Conservation (phyloP, 2,797 vertebrate genomes). For the Onychomys torridus region DNA sequence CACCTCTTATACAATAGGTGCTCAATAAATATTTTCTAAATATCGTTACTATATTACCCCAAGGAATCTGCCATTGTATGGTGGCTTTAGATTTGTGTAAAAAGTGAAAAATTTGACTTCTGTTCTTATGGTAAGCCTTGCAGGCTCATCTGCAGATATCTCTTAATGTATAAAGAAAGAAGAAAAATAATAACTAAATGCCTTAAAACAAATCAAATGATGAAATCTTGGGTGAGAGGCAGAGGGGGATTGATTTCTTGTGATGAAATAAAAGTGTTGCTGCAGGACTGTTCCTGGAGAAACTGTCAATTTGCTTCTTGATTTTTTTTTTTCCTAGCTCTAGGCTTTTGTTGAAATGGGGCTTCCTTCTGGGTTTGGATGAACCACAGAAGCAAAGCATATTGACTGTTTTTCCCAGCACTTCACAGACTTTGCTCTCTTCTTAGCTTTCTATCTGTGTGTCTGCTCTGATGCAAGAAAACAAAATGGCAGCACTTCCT, state of each 20-base stretch:
- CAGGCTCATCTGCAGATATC: conserved; percentile 53
- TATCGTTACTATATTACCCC: background rate
- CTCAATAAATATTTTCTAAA: conserved; percentile 30
- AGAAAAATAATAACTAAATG: conserved; percentile 58
- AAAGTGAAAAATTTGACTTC: conserved; percentile 4
- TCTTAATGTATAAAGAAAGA: conserved; percentile 53
- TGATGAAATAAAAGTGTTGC: conserved; percentile 46
- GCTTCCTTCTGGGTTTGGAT: conserved; percentile 63
- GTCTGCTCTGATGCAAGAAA: conserved; percentile 59
- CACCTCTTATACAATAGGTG: background rate
- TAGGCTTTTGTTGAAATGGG: conserved; percentile 2
- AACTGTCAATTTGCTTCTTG: background rate
- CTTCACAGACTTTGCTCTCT: conserved; percentile 10
- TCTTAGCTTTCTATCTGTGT: conserved; percentile 32
- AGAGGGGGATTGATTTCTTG: conserved; percentile 33
- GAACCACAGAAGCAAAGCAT: conserved; percentile 24
- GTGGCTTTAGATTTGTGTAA: conserved; percentile 5
- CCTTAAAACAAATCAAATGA: conserved; percentile 57
- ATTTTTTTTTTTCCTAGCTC: conserved; percentile 8
- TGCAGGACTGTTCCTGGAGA: conserved; percentile 44
- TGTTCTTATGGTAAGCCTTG: background rate
- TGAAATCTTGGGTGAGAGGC: conserved; percentile 16
- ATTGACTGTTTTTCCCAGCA: conserved; percentile 3
- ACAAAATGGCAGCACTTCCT: conserved; percentile 72
- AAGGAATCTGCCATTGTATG: background rate